Conservation (phyloP, 2,888 invertebrate genomes). For the Noctua comes region DNA sequence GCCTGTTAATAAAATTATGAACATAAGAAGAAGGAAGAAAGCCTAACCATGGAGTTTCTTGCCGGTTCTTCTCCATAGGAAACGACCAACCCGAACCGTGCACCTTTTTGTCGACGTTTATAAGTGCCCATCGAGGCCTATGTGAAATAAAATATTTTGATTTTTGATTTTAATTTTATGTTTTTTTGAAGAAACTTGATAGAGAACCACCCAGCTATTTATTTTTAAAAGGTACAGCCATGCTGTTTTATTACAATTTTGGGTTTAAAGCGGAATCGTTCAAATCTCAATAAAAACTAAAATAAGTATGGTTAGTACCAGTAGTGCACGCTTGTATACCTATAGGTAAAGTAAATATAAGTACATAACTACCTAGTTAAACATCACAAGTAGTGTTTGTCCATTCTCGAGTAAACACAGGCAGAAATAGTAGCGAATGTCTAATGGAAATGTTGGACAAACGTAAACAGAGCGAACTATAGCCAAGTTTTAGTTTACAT, state of each 20-base stretch:
- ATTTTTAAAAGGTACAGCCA: not conserved
- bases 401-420: slow-evolving; percentile 28
- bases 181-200: not conserved
- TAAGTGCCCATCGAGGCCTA: too few relatives aligned
- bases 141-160: too few relatives aligned
- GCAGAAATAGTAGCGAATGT: slow-evolving; percentile 18
- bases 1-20: not conserved
- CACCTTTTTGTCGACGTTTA: too few relatives aligned
- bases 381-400: slow-evolving; percentile 36
- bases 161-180: too few relatives aligned
- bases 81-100: too few relatives aligned
- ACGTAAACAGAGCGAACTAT: not conserved
- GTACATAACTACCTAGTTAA: slow-evolving; percentile 7
- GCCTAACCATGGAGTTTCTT: too few relatives aligned
- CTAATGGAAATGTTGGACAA: slow-evolving; percentile 24
- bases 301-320: not conserved
- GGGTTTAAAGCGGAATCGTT: not conserved
- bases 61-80: too few relatives aligned
- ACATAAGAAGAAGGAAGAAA: not conserved
- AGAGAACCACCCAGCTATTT: not conserved
- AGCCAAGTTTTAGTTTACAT: slow-evolving; percentile 21
- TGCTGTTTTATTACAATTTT: not conserved
- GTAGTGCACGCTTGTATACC: too few relatives aligned
- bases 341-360: not conserved
- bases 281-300: not conserved